Base-by-base conservation (phyloP, 2,113 vertebrate genomes). In the Hyperoodon ampullatus region DNA sequence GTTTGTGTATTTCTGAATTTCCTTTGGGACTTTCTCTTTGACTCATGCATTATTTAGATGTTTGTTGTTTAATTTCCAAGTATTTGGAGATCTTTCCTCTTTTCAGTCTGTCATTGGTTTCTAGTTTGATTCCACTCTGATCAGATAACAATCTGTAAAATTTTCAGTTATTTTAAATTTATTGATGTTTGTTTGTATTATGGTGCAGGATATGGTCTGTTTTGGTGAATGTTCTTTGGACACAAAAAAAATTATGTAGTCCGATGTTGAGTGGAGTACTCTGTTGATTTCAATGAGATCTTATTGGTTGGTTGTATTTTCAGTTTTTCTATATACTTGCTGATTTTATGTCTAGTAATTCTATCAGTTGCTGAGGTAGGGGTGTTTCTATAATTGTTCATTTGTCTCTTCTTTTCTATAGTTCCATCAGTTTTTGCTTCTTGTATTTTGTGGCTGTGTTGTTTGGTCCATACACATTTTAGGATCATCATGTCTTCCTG, bases 141-240 rank as follows among this genome's bases (percentile, higher is more conserved):
- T 26, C 42, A 86, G 39, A 16, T 39, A 93, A 35, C 16, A 66
- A 47, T 65, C 28, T 83, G 3, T 89, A 55, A 44, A 8, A 21
- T 75, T 89, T 89, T 83, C 50, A 75, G 10, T 70, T 81, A 72
- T 87, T 81, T 95, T 74, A 12, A 95, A 88, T 66, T 88, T 71
- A 4, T 53, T 72, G 14, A n/a, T 71, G 11, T 78, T 78, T 85
- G 33, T 19, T 78, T 85, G 42, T 19, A 16, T 71, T 85, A 71
- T 53, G n/a, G 23, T 91, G 2, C 8, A 85, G 10, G 10, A n/a
- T 86, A 47, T 60, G 26, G 24, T 26, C 70, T 77, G 3, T 39
- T 66, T 84, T 58, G 39, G 8, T 90, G 24, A 77, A 44, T 61
- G 44, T 70, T 71, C 19, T 70, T 70, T 63, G 12, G 33, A 71